Percentiles rank a stretch among this genome's conserved stretches.
phyloP scores from a whole-genome alignment of 2,797 vertebrate species.

The Phrynocephalus forsythii region DNA sequence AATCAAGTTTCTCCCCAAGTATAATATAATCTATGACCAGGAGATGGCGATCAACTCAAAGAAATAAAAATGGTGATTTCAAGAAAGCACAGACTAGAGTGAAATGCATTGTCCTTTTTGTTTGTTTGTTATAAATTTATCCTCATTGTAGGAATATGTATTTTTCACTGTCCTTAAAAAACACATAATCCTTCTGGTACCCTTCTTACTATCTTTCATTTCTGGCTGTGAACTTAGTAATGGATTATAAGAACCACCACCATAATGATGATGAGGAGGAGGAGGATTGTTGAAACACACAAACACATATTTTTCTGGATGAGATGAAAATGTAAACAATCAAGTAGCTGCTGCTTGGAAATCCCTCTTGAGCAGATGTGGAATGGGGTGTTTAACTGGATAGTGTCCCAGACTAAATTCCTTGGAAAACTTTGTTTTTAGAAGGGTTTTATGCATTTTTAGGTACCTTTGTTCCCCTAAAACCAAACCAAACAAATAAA shows the following conservation, averaged over 20 bases:
- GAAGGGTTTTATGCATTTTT: conserved; percentile 50
- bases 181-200: neutral
- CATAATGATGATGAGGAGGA: neutral
- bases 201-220: conserved; percentile 27
- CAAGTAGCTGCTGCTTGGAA: neutral
- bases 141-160: neutral
- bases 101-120: conserved; percentile 23
- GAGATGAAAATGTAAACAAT: conserved; percentile 17
- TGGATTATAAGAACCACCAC: neutral
- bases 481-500: neutral
- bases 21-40: conserved; percentile 72
- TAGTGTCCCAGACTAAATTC: conserved; percentile 64
- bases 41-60: conserved; percentile 76
- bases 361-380: conserved; percentile 49
- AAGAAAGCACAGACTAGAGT: conserved; percentile 1
- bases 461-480: conserved; percentile 37
- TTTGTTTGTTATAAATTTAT: conserved; percentile 9
- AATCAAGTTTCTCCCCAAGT: neutral
- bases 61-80: conserved; percentile 45
- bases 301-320: conserved; percentile 17
- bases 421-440: conserved; percentile 64
- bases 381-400: conserved; percentile 67
- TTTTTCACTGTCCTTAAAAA: conserved; percentile 12
- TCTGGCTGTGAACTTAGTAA: conserved; percentile 19
- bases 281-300: neutral